Base-by-base conservation (phyloP, 2,797 vertebrate genomes). In the Poeciliopsis infans region DNA sequence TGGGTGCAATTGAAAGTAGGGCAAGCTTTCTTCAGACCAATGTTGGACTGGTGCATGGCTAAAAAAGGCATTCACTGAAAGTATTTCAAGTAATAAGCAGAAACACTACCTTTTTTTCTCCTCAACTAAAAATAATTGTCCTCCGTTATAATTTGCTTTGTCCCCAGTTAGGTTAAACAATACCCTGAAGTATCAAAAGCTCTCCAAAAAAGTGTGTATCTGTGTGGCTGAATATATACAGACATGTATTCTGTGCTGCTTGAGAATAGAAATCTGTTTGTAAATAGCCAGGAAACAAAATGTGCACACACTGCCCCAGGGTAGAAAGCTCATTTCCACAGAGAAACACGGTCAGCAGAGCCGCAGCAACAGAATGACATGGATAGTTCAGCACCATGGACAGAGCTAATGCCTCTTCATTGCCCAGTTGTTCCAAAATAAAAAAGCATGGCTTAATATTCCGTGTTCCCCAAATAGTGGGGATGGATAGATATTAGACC, bases 321-420 rank as follows among this genome's bases (percentile, higher is more conserved):
- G 33, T 39, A 66, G 23, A 39, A 39, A 43, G 66, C 39, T n/a
- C 13, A 69, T 25, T 25, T 69, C 20, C 20, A 43, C 23, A 43
- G 20, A 72, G 10, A 72, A 51, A 45, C 45, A 57, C 4, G 55
- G 64, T 57, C 25, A 28, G 49, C 51, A 7, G 55, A 1, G 13
- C 20, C 13, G n/a, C 28, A 69, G 46, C 5, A 33, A 20, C 16
- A 36, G 28, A 20, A 70, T 25, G 55, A 12, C 2, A 5, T 28
- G 31, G 6, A 46, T 13, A 7, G 10, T 76, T 81, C 92, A 93
- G 91, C 7, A 92, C 91, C 85, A 74, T 13, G 88, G 93, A 93
- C 82, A 91, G 90, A 31, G 57, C 7, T 11, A 4, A 59, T 36
- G 25, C n/a, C 25, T 23, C 8, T 25, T 49, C 45, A 41, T 86